Conservation (phyloP, 2,797 vertebrate genomes). For the Thunnus albacares region DNA sequence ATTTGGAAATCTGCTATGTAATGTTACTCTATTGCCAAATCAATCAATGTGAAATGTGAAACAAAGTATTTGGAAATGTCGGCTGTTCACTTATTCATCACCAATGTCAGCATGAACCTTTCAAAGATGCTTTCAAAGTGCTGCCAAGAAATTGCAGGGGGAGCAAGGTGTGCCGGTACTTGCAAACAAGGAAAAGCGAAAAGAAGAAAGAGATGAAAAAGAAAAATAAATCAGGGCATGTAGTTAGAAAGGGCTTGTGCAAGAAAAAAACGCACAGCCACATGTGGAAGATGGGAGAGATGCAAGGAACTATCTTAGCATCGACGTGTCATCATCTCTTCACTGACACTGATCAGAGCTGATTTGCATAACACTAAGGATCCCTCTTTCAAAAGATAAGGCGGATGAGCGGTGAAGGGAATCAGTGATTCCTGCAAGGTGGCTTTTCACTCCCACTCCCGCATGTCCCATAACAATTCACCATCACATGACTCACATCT, state of each 20-base stretch:
- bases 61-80: not conserved
- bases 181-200: not conserved
- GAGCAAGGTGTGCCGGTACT: not conserved
- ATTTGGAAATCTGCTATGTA: not conserved
- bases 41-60: not conserved
- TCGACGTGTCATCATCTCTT: conserved; percentile 12
- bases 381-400: conserved; percentile 9
- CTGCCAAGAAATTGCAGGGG: conserved; percentile 6
- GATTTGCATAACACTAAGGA: conserved; percentile 34
- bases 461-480: conserved; percentile 42
- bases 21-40: not conserved
- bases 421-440: conserved; percentile 46
- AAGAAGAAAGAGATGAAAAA: not conserved
- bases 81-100: not conserved
- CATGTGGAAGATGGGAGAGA: not conserved
- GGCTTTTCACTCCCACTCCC: conserved; percentile 53
- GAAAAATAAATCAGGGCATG: not conserved
- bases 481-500: conserved; percentile 58
- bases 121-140: conserved; percentile 1
- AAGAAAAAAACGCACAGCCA: not conserved
- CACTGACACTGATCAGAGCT: conserved; percentile 28
- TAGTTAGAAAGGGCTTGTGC: not conserved
- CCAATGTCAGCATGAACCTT: not conserved
- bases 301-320: conserved; percentile 18
- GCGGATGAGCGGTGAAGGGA: conserved; percentile 31